These are phyloP conservation scores for Sebastes hubbsi DNA, from an alignment of 2,797 vertebrate genomes.

Conservation along the genomic window DNA sequence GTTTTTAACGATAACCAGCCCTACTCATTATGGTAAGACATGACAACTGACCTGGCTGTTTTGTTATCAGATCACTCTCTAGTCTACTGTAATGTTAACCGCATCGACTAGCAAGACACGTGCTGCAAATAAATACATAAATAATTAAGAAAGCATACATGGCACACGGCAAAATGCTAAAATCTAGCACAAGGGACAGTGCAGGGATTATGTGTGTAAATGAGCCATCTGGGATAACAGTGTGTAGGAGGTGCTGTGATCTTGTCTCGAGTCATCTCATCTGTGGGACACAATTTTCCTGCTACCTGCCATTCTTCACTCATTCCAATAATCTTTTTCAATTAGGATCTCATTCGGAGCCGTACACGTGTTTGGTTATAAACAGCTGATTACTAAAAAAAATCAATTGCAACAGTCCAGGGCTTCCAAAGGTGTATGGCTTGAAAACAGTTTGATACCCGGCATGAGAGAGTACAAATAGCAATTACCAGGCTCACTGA, in stretches of 20 bases:
- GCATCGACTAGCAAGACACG: constrained; percentile 26
- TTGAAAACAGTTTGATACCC: constrained; percentile 52
- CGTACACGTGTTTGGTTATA: constrained; percentile 4
- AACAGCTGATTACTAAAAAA: constrained; percentile 44
- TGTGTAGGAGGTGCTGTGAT: constrained; percentile 42
- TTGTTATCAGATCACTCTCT: constrained; percentile 21
- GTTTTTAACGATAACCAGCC: not conserved
- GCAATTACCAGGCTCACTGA: constrained; percentile 72
- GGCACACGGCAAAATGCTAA: not conserved
- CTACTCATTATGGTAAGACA: constrained; percentile 13
- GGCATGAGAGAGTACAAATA: constrained; percentile 55
- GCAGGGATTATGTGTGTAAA: constrained; percentile 9
- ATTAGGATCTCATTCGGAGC: constrained; percentile 25
- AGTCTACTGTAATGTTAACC: constrained; percentile 33
- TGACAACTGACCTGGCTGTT: constrained; percentile 49
- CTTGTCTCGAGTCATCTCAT: constrained; percentile 29
- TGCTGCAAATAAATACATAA: constrained; percentile 18
- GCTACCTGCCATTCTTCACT: constrained; percentile 11
- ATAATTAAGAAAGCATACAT: not conserved
- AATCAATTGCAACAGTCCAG: constrained; percentile 58
- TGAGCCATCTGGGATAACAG: constrained; percentile 33
- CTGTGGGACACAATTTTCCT: constrained; percentile 21
- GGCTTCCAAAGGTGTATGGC: constrained; percentile 26
- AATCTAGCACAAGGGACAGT: not conserved
- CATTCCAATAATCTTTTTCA: constrained; percentile 3